Conservation (phyloP, 2,113 vertebrate species). For the Rhinopithecus roxellana region DNA sequence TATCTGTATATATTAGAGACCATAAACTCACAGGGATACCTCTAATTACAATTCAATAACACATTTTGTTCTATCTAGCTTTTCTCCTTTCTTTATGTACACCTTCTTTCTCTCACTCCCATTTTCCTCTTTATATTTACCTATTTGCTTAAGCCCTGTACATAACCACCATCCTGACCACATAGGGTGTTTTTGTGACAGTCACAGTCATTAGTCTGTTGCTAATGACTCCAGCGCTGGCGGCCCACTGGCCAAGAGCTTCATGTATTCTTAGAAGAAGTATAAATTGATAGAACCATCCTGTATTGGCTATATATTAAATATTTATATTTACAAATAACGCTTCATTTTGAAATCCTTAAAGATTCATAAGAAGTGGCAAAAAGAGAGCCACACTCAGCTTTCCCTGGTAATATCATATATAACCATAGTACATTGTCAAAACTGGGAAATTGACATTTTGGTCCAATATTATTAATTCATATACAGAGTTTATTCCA, state of each 20-base stretch:
- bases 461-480: neutral
- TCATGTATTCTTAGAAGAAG: neutral
- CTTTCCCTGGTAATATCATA: neutral
- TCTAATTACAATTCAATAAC: neutral
- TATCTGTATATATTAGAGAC: neutral
- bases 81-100: neutral
- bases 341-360: neutral
- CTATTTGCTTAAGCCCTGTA: neutral
- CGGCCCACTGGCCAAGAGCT: neutral
- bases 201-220: neutral
- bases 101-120: neutral
- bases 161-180: neutral
- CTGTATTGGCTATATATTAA: neutral
- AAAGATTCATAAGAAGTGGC: neutral
- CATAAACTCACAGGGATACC: neutral
- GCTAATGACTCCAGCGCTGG: neutral
- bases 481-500: neutral
- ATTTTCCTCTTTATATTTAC: neutral
- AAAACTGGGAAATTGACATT: neutral
- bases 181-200: neutral
- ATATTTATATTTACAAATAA: neutral
- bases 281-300: neutral
- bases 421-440: neutral
- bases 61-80: neutral
- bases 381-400: neutral